Conservation (phyloP, 2,797 vertebrate genomes). For the Carapus acus region DNA sequence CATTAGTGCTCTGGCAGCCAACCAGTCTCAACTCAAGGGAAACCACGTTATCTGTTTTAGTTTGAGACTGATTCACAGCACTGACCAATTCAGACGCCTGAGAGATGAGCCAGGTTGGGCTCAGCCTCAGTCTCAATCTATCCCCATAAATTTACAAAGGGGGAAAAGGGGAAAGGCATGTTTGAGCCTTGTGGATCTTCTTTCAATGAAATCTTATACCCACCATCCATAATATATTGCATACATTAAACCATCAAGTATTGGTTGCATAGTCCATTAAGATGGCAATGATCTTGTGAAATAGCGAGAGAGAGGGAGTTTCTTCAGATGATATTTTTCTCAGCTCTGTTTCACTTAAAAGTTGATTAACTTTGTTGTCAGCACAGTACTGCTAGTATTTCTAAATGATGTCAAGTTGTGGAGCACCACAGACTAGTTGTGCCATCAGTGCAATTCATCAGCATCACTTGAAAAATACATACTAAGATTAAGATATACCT, state of each 20-base stretch:
- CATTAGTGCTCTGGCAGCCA: conserved; percentile 64
- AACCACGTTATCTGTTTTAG: conserved; percentile 62
- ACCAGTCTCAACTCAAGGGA: conserved; percentile 63
- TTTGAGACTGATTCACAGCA: conserved; percentile 48
- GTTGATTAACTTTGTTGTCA: conserved; percentile 47
- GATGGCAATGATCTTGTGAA: conserved; percentile 28
- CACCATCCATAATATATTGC: conserved; percentile 26
- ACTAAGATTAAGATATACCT: conserved; percentile 59
- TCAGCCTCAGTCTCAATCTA: conserved; percentile 42
- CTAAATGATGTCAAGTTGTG: conserved; percentile 28
- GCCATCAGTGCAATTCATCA: conserved; percentile 50
- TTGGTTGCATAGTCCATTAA: conserved; percentile 34
- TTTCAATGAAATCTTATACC: conserved; percentile 17
- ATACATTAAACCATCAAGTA: conserved; percentile 59
- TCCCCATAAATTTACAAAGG: conserved; percentile 60
- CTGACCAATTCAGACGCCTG: conserved; percentile 34
- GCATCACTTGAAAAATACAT: conserved; percentile 50
- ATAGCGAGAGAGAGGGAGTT: conserved; percentile 22
- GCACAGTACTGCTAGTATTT: conserved; percentile 26
- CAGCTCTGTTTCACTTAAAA: conserved; percentile 24
- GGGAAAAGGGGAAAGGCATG: conserved; percentile 30
- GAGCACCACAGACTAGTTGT: conserved; percentile 42
- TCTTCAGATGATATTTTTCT: conserved; percentile 40
- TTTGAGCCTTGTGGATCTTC: conserved; percentile 34
- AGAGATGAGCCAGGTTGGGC: conserved; percentile 60